These are phyloP conservation scores for Phyllotreta cruciferae DNA, from an alignment of 2,888 invertebrate species.

Conservation along the genomic window DNA sequence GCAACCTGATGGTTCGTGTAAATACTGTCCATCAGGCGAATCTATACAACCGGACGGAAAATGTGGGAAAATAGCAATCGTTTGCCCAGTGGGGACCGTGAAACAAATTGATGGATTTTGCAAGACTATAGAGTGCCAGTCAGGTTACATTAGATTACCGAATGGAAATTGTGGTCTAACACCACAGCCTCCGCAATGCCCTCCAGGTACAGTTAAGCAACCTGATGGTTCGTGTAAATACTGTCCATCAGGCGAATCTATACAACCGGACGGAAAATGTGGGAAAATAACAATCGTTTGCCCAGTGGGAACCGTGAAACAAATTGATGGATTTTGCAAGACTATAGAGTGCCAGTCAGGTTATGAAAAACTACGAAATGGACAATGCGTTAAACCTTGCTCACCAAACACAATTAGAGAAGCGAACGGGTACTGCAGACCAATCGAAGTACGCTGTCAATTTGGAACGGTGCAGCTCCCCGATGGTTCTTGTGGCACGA, in stretches of 20 bases:
- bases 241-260: slow-evolving; percentile 28
- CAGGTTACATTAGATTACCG: slow-evolving; percentile 18
- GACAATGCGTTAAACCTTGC: slow-evolving; percentile 32
- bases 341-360: slow-evolving; percentile 36
- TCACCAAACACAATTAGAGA: slow-evolving; percentile 28
- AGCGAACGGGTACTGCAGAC: slow-evolving; percentile 31
- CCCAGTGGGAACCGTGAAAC: slow-evolving; percentile 15
- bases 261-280: slow-evolving; percentile 29
- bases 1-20: slow-evolving; percentile 29
- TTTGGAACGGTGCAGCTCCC: slow-evolving; percentile 28
- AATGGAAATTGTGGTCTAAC: slow-evolving; percentile 24
- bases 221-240: slow-evolving; percentile 33
- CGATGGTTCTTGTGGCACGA: slow-evolving; percentile 34
- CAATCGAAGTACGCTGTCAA: slow-evolving; percentile 32
- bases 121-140: slow-evolving; percentile 26
- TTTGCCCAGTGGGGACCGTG: slow-evolving; percentile 27
- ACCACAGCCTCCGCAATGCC: slow-evolving; percentile 30
- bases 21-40: slow-evolving; percentile 34
- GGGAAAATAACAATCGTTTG: slow-evolving; percentile 18
- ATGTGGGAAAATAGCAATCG: too few relatives aligned
- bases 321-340: slow-evolving; percentile 26
- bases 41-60: slow-evolving; percentile 22
- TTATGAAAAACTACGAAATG: slow-evolving; percentile 31
- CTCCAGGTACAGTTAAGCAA: slow-evolving; percentile 32
- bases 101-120: slow-evolving; percentile 27